Conservation (phyloP, 2,797 vertebrate species). For the Zalophus californianus region DNA sequence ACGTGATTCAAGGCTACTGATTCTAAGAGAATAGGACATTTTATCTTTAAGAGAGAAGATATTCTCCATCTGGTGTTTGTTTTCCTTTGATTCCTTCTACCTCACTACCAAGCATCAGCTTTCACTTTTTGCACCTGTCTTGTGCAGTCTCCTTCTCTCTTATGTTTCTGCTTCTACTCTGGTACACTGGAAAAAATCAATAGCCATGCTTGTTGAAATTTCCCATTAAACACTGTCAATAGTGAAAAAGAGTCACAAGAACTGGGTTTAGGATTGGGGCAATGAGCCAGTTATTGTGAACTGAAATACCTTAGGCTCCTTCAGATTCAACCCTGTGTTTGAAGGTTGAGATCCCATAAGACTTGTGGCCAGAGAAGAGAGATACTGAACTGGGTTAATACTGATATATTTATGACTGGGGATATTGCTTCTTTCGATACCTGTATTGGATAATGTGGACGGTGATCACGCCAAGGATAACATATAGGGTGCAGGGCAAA, state of each 20-base stretch:
- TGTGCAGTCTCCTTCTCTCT: background rate
- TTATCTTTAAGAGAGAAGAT: background rate
- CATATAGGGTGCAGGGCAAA: background rate
- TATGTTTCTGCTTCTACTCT: background rate
- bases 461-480: rapidly evolving
- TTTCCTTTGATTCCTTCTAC: background rate
- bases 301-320: background rate
- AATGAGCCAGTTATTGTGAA: background rate
- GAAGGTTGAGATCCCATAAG: background rate
- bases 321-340: background rate
- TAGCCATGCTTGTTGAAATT: background rate
- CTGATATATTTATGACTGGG: background rate
- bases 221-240: background rate
- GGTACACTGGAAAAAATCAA: background rate
- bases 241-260: background rate
- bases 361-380: background rate
- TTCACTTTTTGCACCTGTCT: background rate
- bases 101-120: background rate
- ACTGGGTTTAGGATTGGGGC: background rate
- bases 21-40: background rate
- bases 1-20: background rate
- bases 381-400: background rate
- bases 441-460: background rate
- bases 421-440: background rate
- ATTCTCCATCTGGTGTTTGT: background rate